Conservation (phyloP, 2,113 vertebrate genomes). For the Siniperca knerii region DNA sequence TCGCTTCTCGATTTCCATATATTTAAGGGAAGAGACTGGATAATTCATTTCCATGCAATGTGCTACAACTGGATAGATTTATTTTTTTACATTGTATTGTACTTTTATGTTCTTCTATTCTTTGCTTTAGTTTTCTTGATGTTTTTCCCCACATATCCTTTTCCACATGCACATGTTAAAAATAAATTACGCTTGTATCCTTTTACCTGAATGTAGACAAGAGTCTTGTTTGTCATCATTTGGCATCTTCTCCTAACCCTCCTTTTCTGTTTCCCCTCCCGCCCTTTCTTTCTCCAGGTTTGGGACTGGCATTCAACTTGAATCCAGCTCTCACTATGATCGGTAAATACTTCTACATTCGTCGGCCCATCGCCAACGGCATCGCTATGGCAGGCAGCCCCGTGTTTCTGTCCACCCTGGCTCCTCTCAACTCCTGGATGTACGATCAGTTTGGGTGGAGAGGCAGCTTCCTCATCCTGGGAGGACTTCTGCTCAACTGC, state of each 20-base stretch:
- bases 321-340: slow-evolving; percentile 99
- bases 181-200: background rate
- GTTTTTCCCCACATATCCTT: too few species aligned
- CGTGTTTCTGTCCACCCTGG: slow-evolving; percentile 95
- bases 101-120: too few species aligned
- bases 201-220: background rate
- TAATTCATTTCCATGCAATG: background rate
- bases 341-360: slow-evolving; percentile 96
- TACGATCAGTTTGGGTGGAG: slow-evolving; percentile 93
- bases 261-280: too few species aligned
- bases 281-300: slow-evolving; percentile 79
- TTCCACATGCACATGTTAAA: background rate
- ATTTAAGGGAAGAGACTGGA: background rate
- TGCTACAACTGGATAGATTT: background rate
- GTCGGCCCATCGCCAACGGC: slow-evolving; percentile 94
- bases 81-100: too few species aligned
- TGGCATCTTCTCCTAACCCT: background rate
- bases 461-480: slow-evolving; percentile 97
- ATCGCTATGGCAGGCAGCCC: slow-evolving; percentile 98
- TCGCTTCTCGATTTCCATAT: background rate
- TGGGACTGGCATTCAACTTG: slow-evolving; percentile 96
- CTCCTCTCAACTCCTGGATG: slow-evolving; percentile 93
- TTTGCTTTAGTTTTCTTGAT: too few species aligned
- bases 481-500: slow-evolving; percentile 93
- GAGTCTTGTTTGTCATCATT: background rate